Conservation (phyloP, 2,797 vertebrate genomes). For the Benthosema pterotum region DNA sequence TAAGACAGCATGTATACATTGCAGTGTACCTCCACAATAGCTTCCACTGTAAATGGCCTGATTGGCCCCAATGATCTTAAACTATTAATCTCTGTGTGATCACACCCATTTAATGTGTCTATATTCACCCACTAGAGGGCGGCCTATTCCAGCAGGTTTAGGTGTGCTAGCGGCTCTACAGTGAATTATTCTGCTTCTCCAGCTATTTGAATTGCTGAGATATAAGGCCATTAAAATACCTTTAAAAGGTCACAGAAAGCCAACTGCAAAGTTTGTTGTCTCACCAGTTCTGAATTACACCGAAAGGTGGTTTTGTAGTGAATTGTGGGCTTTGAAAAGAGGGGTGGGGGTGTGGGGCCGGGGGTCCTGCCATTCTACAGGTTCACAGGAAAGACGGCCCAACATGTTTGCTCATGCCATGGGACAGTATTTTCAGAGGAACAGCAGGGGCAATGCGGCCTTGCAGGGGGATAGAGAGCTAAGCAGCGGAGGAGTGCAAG, state of each 20-base stretch:
- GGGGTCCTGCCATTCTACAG: conserved; percentile 60
- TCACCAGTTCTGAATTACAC: conserved; percentile 54
- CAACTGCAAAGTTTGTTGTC: conserved; percentile 67
- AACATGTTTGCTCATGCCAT: conserved; percentile 77
- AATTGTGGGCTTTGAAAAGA: conserved; percentile 45
- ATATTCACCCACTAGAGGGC: conserved; percentile 68
- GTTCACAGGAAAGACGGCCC: conserved; percentile 67
- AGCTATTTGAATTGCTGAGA: conserved; percentile 57
- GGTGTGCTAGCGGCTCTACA: conserved; percentile 38
- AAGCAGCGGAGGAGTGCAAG: conserved; percentile 17
- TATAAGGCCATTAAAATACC: conserved; percentile 65
- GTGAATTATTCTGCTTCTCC: conserved; percentile 45
- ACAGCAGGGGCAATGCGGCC: conserved; percentile 62
- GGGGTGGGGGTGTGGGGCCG: too few relatives aligned
- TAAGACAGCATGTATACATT: too few relatives aligned
- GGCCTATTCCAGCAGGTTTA: conserved; percentile 68
- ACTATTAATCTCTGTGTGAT: conserved; percentile 20
- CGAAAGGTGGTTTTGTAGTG: conserved; percentile 32
- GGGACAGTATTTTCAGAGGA: conserved; percentile 73
- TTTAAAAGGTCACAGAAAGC: conserved; percentile 66
- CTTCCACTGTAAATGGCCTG: too few relatives aligned
- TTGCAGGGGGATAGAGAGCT: conserved; percentile 38
- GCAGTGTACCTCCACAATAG: too few relatives aligned
- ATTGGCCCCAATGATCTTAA: neutral
- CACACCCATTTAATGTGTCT: conserved; percentile 34